These are phyloP conservation scores for Ameiurus melas DNA, from an alignment of 2,113 vertebrate genomes.

Conservation along the genomic window DNA sequence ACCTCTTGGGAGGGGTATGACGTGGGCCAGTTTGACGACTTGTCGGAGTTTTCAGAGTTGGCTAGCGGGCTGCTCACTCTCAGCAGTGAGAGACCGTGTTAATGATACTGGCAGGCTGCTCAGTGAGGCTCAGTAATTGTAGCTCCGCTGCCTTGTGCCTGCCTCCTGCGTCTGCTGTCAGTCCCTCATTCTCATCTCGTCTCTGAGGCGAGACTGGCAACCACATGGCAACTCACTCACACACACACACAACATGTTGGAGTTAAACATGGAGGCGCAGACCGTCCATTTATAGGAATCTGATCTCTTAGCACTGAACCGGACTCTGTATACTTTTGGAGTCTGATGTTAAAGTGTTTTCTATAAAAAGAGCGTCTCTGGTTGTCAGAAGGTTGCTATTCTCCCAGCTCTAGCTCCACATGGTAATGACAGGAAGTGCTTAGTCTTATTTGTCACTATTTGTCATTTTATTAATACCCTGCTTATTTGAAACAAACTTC, in stretches of 20 bases:
- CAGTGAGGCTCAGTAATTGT: background rate
- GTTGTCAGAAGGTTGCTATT: background rate
- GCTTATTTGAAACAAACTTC: background rate
- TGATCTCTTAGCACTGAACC: background rate
- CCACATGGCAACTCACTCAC: background rate
- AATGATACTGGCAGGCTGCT: constrained; percentile 21
- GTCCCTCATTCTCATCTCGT: constrained; percentile 24
- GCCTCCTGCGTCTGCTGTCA: background rate
- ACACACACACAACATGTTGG: constrained; percentile 17
- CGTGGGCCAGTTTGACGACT: background rate
- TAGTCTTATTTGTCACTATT: background rate
- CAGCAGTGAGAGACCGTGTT: background rate
- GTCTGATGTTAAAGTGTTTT: background rate
- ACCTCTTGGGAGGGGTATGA: background rate
- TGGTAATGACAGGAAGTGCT: background rate
- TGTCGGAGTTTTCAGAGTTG: background rate
- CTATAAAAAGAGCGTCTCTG: background rate
- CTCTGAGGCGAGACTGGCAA: background rate
- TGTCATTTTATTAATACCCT: background rate
- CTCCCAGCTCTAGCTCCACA: background rate
- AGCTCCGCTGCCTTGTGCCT: background rate
- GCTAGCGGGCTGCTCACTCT: background rate
- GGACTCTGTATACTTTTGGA: background rate
- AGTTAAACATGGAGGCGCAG: background rate
- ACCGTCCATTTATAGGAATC: background rate